phyloP scores from a whole-genome alignment of 2,797 vertebrate genomes.

The Percopsis omiscomaycus region DNA sequence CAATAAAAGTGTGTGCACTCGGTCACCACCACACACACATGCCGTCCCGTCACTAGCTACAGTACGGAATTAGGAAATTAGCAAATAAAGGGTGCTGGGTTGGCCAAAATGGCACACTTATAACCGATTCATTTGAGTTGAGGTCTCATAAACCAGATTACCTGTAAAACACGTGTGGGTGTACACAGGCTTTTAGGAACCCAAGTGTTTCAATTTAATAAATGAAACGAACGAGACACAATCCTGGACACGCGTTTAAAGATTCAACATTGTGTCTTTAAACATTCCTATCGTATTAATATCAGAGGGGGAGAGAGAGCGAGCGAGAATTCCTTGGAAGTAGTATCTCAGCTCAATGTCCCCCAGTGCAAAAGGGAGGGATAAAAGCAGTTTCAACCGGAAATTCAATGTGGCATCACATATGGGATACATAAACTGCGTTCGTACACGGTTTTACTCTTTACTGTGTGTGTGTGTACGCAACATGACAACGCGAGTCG shows the following conservation, averaged over 20 bases:
- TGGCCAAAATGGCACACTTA: too few species aligned
- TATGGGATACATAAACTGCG: slow-evolving; percentile 89
- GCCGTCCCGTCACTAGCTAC: too few species aligned
- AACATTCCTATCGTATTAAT: slow-evolving; percentile 78
- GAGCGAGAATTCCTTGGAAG: slow-evolving; percentile 59
- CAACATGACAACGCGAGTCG: slow-evolving; percentile 62
- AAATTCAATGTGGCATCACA: slow-evolving; percentile 96
- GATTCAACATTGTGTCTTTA: slow-evolving; percentile 63
- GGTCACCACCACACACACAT: too few species aligned
- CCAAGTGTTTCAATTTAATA: too few species aligned
- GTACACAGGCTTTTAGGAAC: too few species aligned
- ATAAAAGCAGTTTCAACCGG: slow-evolving; percentile 82
- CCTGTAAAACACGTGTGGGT: too few species aligned
- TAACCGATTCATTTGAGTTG: too few species aligned
- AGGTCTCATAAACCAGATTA: too few species aligned
- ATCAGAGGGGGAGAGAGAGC: neutral
- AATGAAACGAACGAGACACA: too few species aligned
- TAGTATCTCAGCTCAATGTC: slow-evolving; percentile 85
- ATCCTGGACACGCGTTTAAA: slow-evolving; percentile 70
- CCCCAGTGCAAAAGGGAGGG: slow-evolving; percentile 81
- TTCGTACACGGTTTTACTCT: slow-evolving; percentile 78
- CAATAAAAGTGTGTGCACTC: too few species aligned
- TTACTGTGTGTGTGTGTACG: slow-evolving; percentile 69
- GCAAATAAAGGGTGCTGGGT: too few species aligned
- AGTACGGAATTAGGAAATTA: too few species aligned